Evolutionary conservation across 2,797 vertebrate genomes (phyloP), one percentile per base, ranked within the genome.

Genomic region (Semaprochilodus insignis): DNA sequence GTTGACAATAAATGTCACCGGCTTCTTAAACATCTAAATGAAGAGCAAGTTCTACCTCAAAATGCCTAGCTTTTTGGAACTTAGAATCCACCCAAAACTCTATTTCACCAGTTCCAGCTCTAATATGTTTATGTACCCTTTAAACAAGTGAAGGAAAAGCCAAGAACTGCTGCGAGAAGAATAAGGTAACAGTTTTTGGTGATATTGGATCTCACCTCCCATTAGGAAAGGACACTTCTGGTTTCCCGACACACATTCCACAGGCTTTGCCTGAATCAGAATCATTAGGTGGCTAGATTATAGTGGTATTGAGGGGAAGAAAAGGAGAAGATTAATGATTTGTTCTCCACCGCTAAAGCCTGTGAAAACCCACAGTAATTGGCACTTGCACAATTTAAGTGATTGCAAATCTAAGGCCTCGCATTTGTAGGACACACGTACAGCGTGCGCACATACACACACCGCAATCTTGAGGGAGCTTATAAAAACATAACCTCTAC

Each of bases 401-500:
- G 66, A 83, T 36, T 83, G 73, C 73, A 74, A 80, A 57, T 51
- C 69, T 70, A 59, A 52, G 66, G 71, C 25, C 40, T 62, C 6
- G 78, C 25, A 31, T 73, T 44, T 69, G 52, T 66, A 77, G 71
- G 62, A 72, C 65, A 73, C 31, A 59, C 40, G n/a, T 48, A 23
- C 19, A 44, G n/a, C 17, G 1, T 67, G 44, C 66, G 52, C 25
- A 76, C 36, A 75, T 21, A 74, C 52, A 66, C 44, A 75, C 36
- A 60, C 63, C 66, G 82, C 63, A 82, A 59, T 81, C 73, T 71
- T 81, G 17, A 70, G 75, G 67, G 62, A 86, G 63, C 55, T 74
- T 85, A 77, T 15, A 81, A 82, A 85, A 85, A 84, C 82, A 88
- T 73, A 76, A 65, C n/a, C 48, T 82, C 77, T 80, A 74, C 65